Evolutionary conservation across 2,113 vertebrate genomes (phyloP), one percentile per base, ranked within the genome.

Genomic region (Daubentonia madagascariensis): DNA sequence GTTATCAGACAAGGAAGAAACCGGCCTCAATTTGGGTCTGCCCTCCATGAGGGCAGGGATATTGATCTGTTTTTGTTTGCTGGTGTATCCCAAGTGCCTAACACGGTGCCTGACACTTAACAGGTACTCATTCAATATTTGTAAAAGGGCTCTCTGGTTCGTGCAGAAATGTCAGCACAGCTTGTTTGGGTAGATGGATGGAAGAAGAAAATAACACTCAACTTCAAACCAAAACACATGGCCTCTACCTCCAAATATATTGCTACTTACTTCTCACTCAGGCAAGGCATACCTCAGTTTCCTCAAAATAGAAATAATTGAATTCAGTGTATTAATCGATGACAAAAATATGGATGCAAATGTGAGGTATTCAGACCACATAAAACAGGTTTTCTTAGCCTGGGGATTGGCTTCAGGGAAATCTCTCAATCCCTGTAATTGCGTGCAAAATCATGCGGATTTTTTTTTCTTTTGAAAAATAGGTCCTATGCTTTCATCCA

Each of bases 391-490:
- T 68, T 93, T 95, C 45, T 91, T 83, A 83, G 35, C 68, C 84
- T 67, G 14, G 25, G 48, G 50, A 63, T 63, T 63, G 20, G 37
- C 40, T 89, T 87, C 59, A 35, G 76, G 25, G 59, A 78, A 93
- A 86, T 52, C 35, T 50, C n/a, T 89, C 50, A 75, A 5, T 30
- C 17, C 54, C 59, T 93, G 0, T 61, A 63, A 32, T 20, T 68
- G 2, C 23, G 22, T 68, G 23, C 22, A 93, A 68, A 91, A 94
- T 75, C 23, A 32, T 52, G 32, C 13, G 2, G 22, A 6, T 92
- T 93, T 65, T 88, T 96, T 87, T 50, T 80, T 72, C 94, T 91
- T 86, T 25, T 87, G 6, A 80, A 10, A 75, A 86, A 48, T 16
- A 1, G 18, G 4, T 40, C 45, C 13, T 92, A 28, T 20, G 20